phyloP scores from a whole-genome alignment of 2,797 vertebrate species.

The Brotogeris chrysoptera region DNA sequence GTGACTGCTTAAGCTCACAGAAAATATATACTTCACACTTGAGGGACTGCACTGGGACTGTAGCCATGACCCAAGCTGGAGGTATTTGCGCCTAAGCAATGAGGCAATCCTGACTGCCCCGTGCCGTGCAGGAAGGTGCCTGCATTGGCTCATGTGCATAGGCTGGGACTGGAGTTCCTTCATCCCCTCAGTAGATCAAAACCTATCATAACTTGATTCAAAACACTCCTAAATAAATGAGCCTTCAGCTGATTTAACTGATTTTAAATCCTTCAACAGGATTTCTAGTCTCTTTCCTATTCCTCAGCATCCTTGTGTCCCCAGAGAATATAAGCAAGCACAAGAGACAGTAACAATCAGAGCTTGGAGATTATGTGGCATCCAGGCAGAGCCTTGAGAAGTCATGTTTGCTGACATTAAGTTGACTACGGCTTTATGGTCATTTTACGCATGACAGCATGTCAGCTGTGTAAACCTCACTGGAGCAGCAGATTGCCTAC shows the following conservation, averaged over 20 bases:
- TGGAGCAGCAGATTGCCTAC: neutral
- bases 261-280: neutral
- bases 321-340: neutral
- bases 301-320: neutral
- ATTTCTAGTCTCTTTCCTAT: neutral
- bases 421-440: constrained; percentile 4
- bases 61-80: neutral
- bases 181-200: neutral
- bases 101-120: neutral
- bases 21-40: neutral
- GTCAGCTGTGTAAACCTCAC: constrained; percentile 17
- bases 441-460: constrained; percentile 37
- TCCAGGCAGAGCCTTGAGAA: constrained; percentile 31
- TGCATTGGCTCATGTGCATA: accelerated
- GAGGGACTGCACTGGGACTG: neutral
- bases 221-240: neutral
- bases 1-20: neutral
- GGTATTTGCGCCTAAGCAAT: accelerated
- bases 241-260: neutral
- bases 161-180: neutral
- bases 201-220: neutral
- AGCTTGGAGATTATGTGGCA: neutral
- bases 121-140: neutral
- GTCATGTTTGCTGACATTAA: constrained; percentile 31
- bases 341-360: neutral